Percentiles rank a stretch among this genome's conserved stretches.
phyloP scores from a whole-genome alignment of 2,888 invertebrate genomes.

The Hololepta plana region DNA sequence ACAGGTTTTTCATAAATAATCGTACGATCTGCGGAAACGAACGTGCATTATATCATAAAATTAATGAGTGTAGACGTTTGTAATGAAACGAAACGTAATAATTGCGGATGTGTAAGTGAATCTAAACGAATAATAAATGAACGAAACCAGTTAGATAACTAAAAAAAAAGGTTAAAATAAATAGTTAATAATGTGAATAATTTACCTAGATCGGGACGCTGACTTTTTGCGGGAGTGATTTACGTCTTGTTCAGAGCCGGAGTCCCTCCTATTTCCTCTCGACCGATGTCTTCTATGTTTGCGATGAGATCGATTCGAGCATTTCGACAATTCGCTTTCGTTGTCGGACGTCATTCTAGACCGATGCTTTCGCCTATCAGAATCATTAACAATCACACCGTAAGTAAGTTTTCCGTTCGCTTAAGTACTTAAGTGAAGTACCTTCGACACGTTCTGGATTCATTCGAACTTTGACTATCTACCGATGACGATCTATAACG shows the following conservation, averaged over 20 bases:
- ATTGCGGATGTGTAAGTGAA: too few species aligned
- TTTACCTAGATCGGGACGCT: constrained; percentile 16
- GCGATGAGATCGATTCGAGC: constrained; percentile 63
- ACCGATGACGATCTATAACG: constrained; percentile 63
- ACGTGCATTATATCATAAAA: too few species aligned
- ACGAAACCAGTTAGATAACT: too few species aligned
- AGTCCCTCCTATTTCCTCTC: constrained; percentile 50
- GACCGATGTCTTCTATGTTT: constrained; percentile 60
- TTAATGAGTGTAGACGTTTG: too few species aligned
- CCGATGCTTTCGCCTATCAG: constrained; percentile 46
- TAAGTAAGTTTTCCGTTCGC: neutral
- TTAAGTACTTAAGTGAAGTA: constrained; percentile 17
- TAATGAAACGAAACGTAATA: too few species aligned
- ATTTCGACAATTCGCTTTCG: constrained; percentile 75
- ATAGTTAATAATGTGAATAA: constrained; percentile 3
- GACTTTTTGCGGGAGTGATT: constrained; percentile 29
- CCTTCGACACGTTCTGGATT: constrained; percentile 62
- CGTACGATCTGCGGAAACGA: too few species aligned
- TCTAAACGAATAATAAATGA: too few species aligned
- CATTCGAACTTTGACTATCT: constrained; percentile 80
- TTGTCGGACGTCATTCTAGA: constrained; percentile 69
- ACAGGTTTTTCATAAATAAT: too few species aligned
- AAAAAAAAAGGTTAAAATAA: too few species aligned
- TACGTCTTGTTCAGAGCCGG: constrained; percentile 54
- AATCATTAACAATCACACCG: neutral